Evolutionary conservation across 2,888 invertebrate species (phyloP), one percentile per base, ranked within the genome.

Genomic region (Monoplex corrugatus): DNA sequence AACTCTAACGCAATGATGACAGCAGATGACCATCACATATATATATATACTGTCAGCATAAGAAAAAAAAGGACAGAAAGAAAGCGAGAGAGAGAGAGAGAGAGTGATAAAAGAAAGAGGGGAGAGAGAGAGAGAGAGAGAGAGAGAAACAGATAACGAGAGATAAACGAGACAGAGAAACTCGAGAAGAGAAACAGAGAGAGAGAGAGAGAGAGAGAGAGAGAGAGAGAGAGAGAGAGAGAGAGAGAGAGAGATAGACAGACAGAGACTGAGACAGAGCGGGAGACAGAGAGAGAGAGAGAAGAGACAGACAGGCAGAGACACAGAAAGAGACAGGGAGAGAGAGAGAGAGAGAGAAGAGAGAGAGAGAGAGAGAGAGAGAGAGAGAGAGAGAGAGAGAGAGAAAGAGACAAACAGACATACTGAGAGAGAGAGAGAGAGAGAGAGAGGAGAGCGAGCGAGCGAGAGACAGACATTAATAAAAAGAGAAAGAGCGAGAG

Each of bases 11-110:
- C n/a, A n/a, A n/a, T n/a, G n/a, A n/a, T n/a, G n/a, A n/a, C n/a
- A n/a, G n/a, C n/a, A n/a, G n/a, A n/a, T n/a, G n/a, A n/a, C n/a
- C n/a, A n/a, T n/a, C n/a, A n/a, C n/a, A n/a, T n/a, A n/a, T n/a
- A n/a, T n/a, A n/a, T n/a, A n/a, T n/a, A n/a, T n/a, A n/a, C n/a
- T n/a, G n/a, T n/a, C n/a, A n/a, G 19, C 50, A 50, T 8, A 50
- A 50, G 50, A 50, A 16, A 50, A 16, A 50, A 16, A 50, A 16
- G 78, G n/a, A 80, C 2, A 45, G 78, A 80, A 16, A 32, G 38
- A 87, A 23, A 28, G 45, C 44, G 35, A 78, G 35, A 78, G 35
- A 45, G 50, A 45, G 87, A 78, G 45, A 40, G 45, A 78, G 87
- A 72, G n/a, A 50, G 50, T 13, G 50, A 50, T 8, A 50, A 16